Conservation (phyloP, 2,113 vertebrate species). For the Lophotis ruficrista region DNA sequence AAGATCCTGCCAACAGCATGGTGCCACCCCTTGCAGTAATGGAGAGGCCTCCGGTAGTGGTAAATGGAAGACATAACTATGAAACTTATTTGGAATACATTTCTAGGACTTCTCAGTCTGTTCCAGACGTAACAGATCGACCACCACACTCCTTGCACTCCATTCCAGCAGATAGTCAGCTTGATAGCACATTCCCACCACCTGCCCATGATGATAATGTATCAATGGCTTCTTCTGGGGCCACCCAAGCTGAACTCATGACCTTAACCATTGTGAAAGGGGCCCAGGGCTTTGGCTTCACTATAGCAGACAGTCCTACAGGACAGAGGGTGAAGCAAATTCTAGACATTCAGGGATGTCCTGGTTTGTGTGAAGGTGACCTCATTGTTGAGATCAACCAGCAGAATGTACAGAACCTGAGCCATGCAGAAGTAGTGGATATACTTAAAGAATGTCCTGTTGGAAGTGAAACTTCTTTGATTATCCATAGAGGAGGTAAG, state of each 20-base stretch:
- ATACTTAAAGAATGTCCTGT: conserved; percentile 95
- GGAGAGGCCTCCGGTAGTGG: conserved; percentile 91
- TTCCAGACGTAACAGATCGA: conserved; percentile 87
- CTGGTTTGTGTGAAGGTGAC: conserved; percentile 95
- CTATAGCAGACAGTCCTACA: conserved; percentile 93
- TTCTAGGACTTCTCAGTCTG: conserved; percentile 91
- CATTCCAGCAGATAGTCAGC: conserved; percentile 89
- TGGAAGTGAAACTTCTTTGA: conserved; percentile 89
- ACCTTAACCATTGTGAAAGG: conserved; percentile 98
- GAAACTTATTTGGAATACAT: conserved; percentile 98
- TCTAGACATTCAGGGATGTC: conserved; percentile 95
- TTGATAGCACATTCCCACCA: conserved; percentile 92
- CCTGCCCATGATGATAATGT: conserved; percentile 92
- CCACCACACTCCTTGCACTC: conserved; percentile 85
- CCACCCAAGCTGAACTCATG: conserved; percentile 93
- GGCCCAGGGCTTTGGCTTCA: conserved; percentile 96
- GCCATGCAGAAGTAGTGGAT: conserved; percentile 97
- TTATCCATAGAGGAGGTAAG: conserved; percentile 95
- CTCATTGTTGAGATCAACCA: conserved; percentile 98
- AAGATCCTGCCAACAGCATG: conserved; percentile 89
- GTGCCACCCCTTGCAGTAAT: conserved; percentile 93
- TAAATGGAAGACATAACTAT: conserved; percentile 94
- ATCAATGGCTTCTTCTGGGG: conserved; percentile 95
- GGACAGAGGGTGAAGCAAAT: conserved; percentile 98
- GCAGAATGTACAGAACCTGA: conserved; percentile 90